Base-by-base conservation (phyloP, 2,113 vertebrate species). In the Psettodes erumei region DNA sequence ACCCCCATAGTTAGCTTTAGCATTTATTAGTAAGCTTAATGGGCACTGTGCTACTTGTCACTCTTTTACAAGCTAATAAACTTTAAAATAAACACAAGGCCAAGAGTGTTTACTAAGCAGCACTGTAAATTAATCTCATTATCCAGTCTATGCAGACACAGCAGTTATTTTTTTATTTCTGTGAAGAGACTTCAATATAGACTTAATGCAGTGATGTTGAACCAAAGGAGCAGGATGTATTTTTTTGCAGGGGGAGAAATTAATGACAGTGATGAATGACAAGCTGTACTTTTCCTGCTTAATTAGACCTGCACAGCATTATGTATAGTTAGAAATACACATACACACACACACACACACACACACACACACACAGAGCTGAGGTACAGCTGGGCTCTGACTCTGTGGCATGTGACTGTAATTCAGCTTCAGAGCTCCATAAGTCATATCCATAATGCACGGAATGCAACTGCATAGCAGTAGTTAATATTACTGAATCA, bases 401-500 rank as follows among this genome's bases (percentile, higher is more conserved):
- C 77, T 86, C 47, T 40, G 59, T 70, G 62, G 37, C 71, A 85
- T 73, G 48, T 73, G 84, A 85, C 66, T 74, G 76, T 82, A 89
- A 88, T 73, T 90, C 81, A 88, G 53, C 73, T 71, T 78, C 74
- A 65, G 71, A 77, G 88, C 77, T 60, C 82, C 58, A 80, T 89
- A 91, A 88, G 78, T 90, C 85, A 88, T 85, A 71, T 79, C 65
- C 79, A 74, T 92, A 88, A 89, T 86, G 84, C 87, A 79, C 71
- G 10, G 71, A 73, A 61, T 81, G 68, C 61, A 72, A 70, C 71
- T 71, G 71, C 61, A 56, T 50, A 37, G 67, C 48, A 8, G 70
- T 77, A 75, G 90, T 83, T 91, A 86, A 86, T 84, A 81, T 81
- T 75, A 87, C 87, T 88, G 84, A 89, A 84, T 89, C 87, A 87